Percentiles rank a stretch among this genome's conserved stretches.
Conservation (phyloP, 2,113 vertebrate species). For the Pardalotus punctatus region DNA sequence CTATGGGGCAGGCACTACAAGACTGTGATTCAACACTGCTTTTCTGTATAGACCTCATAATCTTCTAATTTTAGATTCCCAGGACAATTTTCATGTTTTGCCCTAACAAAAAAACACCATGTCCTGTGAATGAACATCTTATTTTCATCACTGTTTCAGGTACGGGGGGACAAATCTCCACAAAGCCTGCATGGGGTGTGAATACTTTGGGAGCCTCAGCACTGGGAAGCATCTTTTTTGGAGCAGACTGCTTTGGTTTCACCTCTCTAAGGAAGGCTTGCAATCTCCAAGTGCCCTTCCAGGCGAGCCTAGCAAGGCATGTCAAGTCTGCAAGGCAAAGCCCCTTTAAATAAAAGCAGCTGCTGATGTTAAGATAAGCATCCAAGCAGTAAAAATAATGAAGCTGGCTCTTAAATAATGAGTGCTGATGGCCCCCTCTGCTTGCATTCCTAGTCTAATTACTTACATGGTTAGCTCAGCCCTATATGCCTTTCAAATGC, state of each 20-base stretch:
- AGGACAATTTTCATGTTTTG: neutral
- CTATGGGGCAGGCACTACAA: neutral
- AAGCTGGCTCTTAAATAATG: conserved; percentile 64
- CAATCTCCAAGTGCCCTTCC: neutral
- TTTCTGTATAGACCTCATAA: neutral
- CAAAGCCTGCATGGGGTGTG: neutral
- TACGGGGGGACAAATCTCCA: neutral
- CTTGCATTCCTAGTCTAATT: conserved; percentile 58
- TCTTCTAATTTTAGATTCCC: neutral
- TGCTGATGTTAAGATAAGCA: conserved; percentile 56
- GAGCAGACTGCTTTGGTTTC: neutral
- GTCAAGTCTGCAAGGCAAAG: conserved; percentile 14
- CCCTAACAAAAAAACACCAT: neutral
- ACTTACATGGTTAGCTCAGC: conserved; percentile 56
- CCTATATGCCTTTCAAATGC: conserved; percentile 64
- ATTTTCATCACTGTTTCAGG: neutral
- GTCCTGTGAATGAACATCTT: neutral
- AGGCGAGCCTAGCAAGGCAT: neutral
- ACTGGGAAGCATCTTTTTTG: neutral
- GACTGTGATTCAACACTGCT: neutral
- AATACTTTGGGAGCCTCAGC: neutral
- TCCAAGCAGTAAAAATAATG: conserved; percentile 62
- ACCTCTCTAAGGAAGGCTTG: neutral
- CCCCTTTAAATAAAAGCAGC: conserved; percentile 58
- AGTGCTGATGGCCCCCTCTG: conserved; percentile 51